Evolutionary conservation across 2,888 invertebrate genomes (phyloP), one percentile per base, ranked within the genome.

Genomic region (Neria commutata): DNA sequence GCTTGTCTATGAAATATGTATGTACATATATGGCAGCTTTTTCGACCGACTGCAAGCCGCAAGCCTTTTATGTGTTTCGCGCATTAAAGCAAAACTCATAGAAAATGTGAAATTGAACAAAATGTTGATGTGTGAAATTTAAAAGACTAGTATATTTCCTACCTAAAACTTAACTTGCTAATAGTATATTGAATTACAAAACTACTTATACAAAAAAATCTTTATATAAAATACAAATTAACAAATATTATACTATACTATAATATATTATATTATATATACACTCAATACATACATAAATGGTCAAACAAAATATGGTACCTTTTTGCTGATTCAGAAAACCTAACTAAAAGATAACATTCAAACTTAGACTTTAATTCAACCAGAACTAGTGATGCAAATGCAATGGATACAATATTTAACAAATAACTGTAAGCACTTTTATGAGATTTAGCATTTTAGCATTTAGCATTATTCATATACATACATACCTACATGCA

Each of bases 121-220:
- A 65, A 75, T 77, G 76, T 77, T 77, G 75, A 77, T 77, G 77
- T 76, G 73, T 77, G 76, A 76, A 76, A 76, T 76, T 76, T 71
- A 77, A 74, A 77, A 76, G 76, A 76, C 76, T 76, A 76, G 76
- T 73, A 71, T 69, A 76, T 75, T 74, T 77, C 76, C 76, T 76
- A 76, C 76, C 76, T 77, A 75, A 61, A 58, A 48, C 59, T 49
- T 46, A 54, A 50, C 49, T 45, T 33, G n/a, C 49, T 42, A 53
- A n/a, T n/a, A n/a, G n/a, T 53, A 57, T 33, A 48, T 29, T 53
- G 37, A 60, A 52, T 16, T 56, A 66, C 61, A 59, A 46, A 55
- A 19, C 50, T 29, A 49, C 47, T 53, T 53, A 62, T 23, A 33
- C 2, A 25, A 26, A 55, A 56, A 47, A 10, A 10, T 16, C 40